A percentile compares a stretch with the other conserved stretches of the same genome.
These are phyloP conservation scores for Morpho achilles DNA, from an alignment of 2,888 invertebrate species.

Conservation along the genomic window DNA sequence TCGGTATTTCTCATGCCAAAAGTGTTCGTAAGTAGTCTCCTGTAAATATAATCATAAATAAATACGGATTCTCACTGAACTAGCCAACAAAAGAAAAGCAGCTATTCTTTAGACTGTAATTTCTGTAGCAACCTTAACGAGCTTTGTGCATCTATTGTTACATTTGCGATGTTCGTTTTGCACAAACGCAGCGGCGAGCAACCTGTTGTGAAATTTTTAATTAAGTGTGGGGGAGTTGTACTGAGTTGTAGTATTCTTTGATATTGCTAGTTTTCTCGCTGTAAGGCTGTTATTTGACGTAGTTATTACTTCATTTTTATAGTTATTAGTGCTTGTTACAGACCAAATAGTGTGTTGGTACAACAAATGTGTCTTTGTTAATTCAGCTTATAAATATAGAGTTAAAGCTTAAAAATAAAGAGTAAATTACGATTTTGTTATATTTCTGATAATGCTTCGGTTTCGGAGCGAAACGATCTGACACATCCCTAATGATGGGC, in stretches of 20 bases:
- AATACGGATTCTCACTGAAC: conserved; percentile 2
- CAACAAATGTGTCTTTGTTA: background rate
- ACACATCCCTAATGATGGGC: too few species aligned
- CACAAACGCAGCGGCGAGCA: conserved; percentile 43
- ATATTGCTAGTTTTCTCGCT: conserved; percentile 45
- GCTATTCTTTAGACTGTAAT: conserved; percentile 10
- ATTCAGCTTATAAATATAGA: too few species aligned
- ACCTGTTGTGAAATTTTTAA: conserved; percentile 74
- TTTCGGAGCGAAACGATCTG: too few species aligned
- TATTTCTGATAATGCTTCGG: too few species aligned
- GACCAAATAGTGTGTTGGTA: conserved; percentile 8
- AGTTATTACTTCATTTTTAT: conserved; percentile 26
- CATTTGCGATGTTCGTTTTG: conserved; percentile 35
- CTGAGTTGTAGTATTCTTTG: conserved; percentile 38
- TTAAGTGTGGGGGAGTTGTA: conserved; percentile 55
- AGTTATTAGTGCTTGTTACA: conserved; percentile 13
- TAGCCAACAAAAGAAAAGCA: conserved; percentile 5
- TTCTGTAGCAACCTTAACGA: conserved; percentile 20
- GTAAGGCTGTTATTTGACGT: conserved; percentile 29
- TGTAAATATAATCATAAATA: conserved; percentile 1
- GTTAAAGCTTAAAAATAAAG: too few species aligned
- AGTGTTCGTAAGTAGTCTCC: too few species aligned
- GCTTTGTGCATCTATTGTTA: conserved; percentile 34
- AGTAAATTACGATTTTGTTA: too few species aligned
- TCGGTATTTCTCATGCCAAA: too few species aligned